Percentiles rank a stretch among this genome's conserved stretches.
These are phyloP conservation scores for Venusia cambrica DNA, from an alignment of 2,888 invertebrate species.

Conservation along the genomic window DNA sequence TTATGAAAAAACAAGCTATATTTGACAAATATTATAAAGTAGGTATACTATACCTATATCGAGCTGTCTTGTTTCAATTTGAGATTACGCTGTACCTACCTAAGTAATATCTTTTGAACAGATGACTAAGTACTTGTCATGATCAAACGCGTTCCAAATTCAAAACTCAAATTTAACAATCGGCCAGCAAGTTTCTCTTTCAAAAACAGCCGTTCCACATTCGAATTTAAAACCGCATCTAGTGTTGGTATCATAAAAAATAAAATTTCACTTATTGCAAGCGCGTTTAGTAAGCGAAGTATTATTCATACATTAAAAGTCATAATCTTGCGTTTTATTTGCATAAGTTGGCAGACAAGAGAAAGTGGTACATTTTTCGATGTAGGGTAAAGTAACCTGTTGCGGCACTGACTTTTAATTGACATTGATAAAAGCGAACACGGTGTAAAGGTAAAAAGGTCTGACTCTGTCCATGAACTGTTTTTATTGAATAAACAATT, in stretches of 20 bases:
- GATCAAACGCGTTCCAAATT: constrained; percentile 5
- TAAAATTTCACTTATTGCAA: too few relatives aligned
- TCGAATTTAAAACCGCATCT: constrained; percentile 3
- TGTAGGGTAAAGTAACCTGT: constrained; percentile 33
- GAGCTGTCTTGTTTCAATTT: too few relatives aligned
- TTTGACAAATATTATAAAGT: too few relatives aligned
- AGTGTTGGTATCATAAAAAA: too few relatives aligned
- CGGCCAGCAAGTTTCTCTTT: not conserved
- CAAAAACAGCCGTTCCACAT: not conserved
- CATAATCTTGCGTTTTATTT: constrained; percentile 21
- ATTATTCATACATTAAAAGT: constrained; percentile 11
- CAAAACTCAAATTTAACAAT: constrained; percentile 4
- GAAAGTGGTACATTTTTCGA: constrained; percentile 23
- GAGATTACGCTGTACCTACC: too few relatives aligned
- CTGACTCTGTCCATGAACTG: constrained; percentile 11
- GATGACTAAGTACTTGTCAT: too few relatives aligned
- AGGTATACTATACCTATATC: too few relatives aligned
- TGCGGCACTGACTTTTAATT: constrained; percentile 43
- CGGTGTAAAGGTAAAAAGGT: constrained; percentile 21
- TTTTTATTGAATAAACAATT: constrained; percentile 4
- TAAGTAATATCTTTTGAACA: too few relatives aligned
- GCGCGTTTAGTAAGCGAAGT: constrained; percentile 2
- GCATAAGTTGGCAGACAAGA: constrained; percentile 21
- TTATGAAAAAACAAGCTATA: too few relatives aligned
- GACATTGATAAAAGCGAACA: constrained; percentile 41